Conservation (phyloP, 2,113 vertebrate species). For the Bos javanicus region DNA sequence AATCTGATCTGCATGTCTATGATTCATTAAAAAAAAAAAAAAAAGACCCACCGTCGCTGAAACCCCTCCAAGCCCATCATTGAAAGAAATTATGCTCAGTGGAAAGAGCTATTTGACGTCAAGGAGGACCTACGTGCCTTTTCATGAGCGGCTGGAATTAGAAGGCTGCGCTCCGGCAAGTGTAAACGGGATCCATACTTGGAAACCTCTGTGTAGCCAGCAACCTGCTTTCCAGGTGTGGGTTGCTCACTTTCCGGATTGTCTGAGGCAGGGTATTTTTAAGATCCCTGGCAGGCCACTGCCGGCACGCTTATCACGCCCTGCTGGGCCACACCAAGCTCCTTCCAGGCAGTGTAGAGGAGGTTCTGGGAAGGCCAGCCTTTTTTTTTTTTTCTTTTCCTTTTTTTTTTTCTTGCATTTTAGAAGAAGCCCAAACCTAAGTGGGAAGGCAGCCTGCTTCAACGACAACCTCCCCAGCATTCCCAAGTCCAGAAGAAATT, state of each 20-base stretch:
- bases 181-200: constrained; percentile 54
- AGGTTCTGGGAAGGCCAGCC: background rate
- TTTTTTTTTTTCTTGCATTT: rapidly evolving
- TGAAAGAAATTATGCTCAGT: constrained; percentile 73
- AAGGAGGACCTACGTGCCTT: constrained; percentile 63
- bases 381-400: rapidly evolving
- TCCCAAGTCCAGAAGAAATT: constrained; percentile 31
- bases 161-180: constrained; percentile 54
- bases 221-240: constrained; percentile 67
- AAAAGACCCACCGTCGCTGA: constrained; percentile 30
- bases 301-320: background rate
- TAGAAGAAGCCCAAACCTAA: background rate
- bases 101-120: constrained; percentile 72
- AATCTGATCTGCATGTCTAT: constrained; percentile 73
- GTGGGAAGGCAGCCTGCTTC: background rate
- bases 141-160: constrained; percentile 66
- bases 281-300: constrained; percentile 28
- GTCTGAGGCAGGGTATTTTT: background rate
- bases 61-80: constrained; percentile 71
- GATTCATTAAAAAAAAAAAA: constrained; percentile 66
- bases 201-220: constrained; percentile 35
- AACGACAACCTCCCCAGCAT: background rate
- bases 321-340: constrained; percentile 13
- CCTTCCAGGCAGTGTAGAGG: background rate
- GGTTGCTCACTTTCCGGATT: constrained; percentile 40